Percentiles rank a stretch among this genome's conserved stretches.
phyloP scores from a whole-genome alignment of 2,888 invertebrate genomes.

The Endotricha flammealis region DNA sequence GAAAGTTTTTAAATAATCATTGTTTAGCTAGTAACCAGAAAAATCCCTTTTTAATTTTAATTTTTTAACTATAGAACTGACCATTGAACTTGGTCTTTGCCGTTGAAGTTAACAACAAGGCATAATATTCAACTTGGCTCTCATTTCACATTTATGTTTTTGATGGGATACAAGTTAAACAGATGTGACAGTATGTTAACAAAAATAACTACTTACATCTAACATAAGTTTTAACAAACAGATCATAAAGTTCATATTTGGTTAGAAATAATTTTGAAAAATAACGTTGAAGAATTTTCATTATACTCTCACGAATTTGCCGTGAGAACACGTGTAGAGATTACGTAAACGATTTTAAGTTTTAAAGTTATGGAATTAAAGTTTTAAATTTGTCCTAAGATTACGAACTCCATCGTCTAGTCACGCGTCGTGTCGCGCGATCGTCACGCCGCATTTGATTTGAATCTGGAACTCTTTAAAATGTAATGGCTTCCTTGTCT shows the following conservation, averaged over 20 bases:
- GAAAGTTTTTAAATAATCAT: too few relatives aligned
- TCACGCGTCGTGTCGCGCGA: constrained; percentile 46
- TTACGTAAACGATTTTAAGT: constrained; percentile 14
- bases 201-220: constrained; percentile 10
- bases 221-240: background rate
- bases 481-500: constrained; percentile 49
- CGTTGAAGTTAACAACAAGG: too few relatives aligned
- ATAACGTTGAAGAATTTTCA: constrained; percentile 22
- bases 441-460: constrained; percentile 69
- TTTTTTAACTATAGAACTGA: too few relatives aligned
- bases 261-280: constrained; percentile 15
- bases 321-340: constrained; percentile 37
- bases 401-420: constrained; percentile 35
- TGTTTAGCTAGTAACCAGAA: too few relatives aligned
- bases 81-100: too few relatives aligned
- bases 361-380: constrained; percentile 18
- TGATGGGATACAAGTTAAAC: constrained; percentile 26
- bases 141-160: too few relatives aligned
- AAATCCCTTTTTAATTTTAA: too few relatives aligned
- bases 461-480: constrained; percentile 67
- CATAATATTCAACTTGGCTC: too few relatives aligned
- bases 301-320: constrained; percentile 35
- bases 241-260: constrained; percentile 25
- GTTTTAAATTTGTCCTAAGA: constrained; percentile 13
- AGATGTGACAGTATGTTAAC: constrained; percentile 28